phyloP scores from a whole-genome alignment of 2,113 vertebrate genomes.

The Mionectes macconnelli region DNA sequence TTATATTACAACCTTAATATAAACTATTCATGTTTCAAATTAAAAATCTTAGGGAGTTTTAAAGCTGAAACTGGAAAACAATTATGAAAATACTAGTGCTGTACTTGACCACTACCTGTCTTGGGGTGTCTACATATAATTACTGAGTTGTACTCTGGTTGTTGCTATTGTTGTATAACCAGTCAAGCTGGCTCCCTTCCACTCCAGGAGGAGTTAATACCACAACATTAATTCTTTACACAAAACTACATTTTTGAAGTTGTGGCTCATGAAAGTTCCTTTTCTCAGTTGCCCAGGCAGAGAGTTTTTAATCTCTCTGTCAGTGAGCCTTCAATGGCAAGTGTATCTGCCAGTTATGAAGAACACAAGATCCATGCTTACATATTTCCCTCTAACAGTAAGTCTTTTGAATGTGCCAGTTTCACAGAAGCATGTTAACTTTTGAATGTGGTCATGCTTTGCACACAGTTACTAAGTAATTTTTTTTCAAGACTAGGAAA shows the following conservation, averaged over 20 bases:
- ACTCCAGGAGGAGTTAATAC: background rate
- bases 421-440: background rate
- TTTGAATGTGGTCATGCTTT: background rate
- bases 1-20: background rate
- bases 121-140: background rate
- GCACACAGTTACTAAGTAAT: background rate
- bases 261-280: background rate
- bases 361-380: background rate
- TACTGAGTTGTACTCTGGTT: background rate
- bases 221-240: background rate
- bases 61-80: background rate
- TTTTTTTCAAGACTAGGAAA: background rate
- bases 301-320: background rate
- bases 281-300: background rate
- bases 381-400: background rate
- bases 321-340: background rate
- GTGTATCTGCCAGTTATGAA: background rate
- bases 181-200: background rate
- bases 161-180: conserved; percentile 7
- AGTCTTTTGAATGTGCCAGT: background rate
- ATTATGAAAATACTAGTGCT: background rate
- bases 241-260: background rate
- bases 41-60: background rate
- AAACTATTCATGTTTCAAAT: background rate
- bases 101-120: background rate